These are phyloP conservation scores for Latheticus oryzae DNA, from an alignment of 2,888 invertebrate genomes.

Conservation along the genomic window DNA sequence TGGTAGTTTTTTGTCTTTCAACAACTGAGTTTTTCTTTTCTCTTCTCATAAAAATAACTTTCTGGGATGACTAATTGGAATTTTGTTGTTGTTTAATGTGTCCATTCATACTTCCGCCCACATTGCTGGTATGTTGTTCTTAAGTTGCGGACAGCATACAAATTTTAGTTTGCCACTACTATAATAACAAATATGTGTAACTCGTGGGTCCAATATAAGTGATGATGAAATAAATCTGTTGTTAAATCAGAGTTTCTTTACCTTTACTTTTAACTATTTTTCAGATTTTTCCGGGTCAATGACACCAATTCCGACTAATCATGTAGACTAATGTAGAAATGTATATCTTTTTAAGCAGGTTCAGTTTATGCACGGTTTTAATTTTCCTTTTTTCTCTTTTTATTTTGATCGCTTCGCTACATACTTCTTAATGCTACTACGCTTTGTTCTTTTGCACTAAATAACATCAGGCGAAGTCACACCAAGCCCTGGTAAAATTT, in stretches of 20 bases:
- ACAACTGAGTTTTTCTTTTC: no score
- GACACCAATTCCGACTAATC: slow-evolving; percentile 63
- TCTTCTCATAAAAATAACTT: no score
- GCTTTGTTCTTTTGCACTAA: slow-evolving; percentile 56
- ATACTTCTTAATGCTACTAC: slow-evolving; percentile 57
- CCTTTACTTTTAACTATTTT: slow-evolving; percentile 55
- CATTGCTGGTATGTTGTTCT: no score
- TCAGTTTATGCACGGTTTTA: slow-evolving; percentile 58
- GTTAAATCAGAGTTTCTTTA: slow-evolving; percentile 48
- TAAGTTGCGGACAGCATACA: no score
- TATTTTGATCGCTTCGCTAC: slow-evolving; percentile 51
- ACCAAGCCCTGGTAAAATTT: slow-evolving; percentile 64
- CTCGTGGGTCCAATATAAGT: slow-evolving; percentile 56
- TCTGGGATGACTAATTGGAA: no score
- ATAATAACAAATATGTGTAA: slow-evolving; percentile 44
- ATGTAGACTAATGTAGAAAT: slow-evolving; percentile 43
- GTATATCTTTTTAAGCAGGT: slow-evolving; percentile 52
- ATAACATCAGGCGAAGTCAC: slow-evolving; percentile 57
- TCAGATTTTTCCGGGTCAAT: slow-evolving; percentile 66
- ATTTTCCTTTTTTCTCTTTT: slow-evolving; percentile 48
- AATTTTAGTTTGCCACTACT: slow-evolving; percentile 24
- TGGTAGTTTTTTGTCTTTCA: no score
- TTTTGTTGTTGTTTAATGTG: no score
- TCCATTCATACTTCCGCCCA: no score
- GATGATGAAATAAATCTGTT: slow-evolving; percentile 53